Evolutionary conservation across 2,888 invertebrate genomes (phyloP).

Genomic region (Creontiades dilutus): DNA sequence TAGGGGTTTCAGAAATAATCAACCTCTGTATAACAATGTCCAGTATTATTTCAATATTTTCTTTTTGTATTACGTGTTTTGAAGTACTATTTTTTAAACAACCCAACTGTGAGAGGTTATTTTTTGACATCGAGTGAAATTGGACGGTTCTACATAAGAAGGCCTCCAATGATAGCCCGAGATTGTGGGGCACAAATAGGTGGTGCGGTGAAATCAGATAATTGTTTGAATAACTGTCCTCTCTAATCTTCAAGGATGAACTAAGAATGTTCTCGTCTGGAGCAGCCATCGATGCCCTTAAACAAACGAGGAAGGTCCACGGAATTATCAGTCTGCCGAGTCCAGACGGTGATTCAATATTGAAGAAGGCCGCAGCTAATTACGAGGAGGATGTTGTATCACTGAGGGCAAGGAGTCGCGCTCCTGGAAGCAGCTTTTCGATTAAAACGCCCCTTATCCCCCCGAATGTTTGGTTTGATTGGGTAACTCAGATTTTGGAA

Average conservation of each 20-base stretch:
- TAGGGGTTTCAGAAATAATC: too few relatives aligned
- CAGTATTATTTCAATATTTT: too few relatives aligned
- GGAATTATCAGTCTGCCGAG: conserved; percentile 23
- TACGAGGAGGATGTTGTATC: conserved; percentile 54
- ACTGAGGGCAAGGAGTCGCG: background rate
- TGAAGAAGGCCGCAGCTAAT: conserved; percentile 31
- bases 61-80: too few relatives aligned
- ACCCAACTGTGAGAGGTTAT: too few relatives aligned
- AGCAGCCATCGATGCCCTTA: background rate
- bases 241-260: background rate
- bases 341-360: conserved; percentile 64
- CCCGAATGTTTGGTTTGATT: conserved; percentile 40
- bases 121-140: too few relatives aligned
- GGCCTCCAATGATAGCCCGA: too few relatives aligned
- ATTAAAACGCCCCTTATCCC: conserved; percentile 29
- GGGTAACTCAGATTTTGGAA: conserved; percentile 21
- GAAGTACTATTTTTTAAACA: too few relatives aligned
- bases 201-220: too few relatives aligned
- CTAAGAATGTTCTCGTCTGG: background rate
- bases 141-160: too few relatives aligned
- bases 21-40: too few relatives aligned
- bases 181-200: too few relatives aligned
- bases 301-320: conserved; percentile 36
- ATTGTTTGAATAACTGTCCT: background rate
- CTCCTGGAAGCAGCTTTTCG: conserved; percentile 23